Conservation (phyloP, 2,113 vertebrate genomes). For the Hystrix cristata region DNA sequence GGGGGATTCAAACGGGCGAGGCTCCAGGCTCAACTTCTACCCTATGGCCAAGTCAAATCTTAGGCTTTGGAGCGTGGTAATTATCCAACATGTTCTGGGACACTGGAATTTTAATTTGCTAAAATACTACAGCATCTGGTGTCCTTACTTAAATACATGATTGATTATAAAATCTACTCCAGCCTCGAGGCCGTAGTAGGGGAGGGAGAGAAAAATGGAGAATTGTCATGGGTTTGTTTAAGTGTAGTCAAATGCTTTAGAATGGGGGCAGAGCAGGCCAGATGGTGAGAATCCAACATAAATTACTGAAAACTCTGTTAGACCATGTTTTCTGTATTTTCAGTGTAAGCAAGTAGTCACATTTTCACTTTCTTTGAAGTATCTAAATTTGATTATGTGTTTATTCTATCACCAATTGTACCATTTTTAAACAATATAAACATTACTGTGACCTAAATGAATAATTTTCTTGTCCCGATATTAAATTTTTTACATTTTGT, state of each 20-base stretch:
- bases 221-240: neutral
- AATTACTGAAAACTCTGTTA: slow-evolving; percentile 27
- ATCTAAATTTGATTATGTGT: slow-evolving; percentile 5
- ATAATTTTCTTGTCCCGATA: slow-evolving; percentile 14
- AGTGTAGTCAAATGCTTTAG: neutral
- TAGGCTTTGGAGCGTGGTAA: neutral
- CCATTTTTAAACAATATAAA: slow-evolving; percentile 44
- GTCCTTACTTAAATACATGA: neutral
- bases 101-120: slow-evolving; percentile 12
- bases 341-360: neutral
- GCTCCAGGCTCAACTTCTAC: neutral
- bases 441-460: slow-evolving; percentile 9
- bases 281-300: neutral
- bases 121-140: neutral
- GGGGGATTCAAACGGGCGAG: neutral
- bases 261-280: neutral
- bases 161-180: neutral
- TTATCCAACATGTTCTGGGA: neutral
- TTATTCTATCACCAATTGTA: slow-evolving; percentile 7
- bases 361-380: neutral
- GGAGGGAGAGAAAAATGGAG: neutral
- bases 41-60: too few relatives aligned
- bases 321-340: slow-evolving; percentile 22
- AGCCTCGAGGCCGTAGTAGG: neutral
- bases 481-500: slow-evolving; percentile 14